These are phyloP conservation scores for Scolopax rusticola DNA, from an alignment of 2,797 vertebrate genomes.

Conservation along the genomic window DNA sequence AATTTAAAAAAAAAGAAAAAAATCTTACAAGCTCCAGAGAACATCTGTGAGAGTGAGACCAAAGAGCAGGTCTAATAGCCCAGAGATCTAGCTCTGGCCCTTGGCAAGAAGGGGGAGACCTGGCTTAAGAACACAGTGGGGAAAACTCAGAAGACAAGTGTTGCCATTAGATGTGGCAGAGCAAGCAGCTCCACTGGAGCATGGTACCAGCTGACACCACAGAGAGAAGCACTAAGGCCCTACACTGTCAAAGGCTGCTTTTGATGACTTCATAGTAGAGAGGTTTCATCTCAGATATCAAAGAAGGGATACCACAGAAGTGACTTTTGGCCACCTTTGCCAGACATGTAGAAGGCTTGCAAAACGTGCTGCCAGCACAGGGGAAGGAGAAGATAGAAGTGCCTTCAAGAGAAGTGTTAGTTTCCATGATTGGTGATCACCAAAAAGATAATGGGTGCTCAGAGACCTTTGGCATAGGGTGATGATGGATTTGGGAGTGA, in stretches of 20 bases:
- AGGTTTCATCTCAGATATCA: background rate
- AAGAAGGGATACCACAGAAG: background rate
- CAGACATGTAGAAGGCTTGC: background rate
- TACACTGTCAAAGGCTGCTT: background rate
- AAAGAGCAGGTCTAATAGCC: background rate
- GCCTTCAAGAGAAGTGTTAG: fast-evolving
- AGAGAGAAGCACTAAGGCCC: background rate
- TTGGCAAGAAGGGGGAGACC: background rate
- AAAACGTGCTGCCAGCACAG: background rate
- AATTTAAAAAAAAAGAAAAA: background rate
- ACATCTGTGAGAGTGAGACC: background rate
- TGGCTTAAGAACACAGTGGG: background rate
- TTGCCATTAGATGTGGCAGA: background rate
- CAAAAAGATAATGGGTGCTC: background rate
- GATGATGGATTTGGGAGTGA: background rate
- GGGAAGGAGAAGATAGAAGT: background rate
- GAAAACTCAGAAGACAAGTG: background rate
- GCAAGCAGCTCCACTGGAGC: background rate
- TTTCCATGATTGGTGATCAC: background rate
- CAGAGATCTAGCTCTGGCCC: background rate
- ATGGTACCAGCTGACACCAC: background rate
- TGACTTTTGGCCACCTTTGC: fast-evolving
- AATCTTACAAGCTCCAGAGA: background rate
- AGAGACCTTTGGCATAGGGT: background rate
- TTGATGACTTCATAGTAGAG: background rate